Evolutionary conservation across 2,888 invertebrate species (phyloP).

Genomic region (Molanna angustata): DNA sequence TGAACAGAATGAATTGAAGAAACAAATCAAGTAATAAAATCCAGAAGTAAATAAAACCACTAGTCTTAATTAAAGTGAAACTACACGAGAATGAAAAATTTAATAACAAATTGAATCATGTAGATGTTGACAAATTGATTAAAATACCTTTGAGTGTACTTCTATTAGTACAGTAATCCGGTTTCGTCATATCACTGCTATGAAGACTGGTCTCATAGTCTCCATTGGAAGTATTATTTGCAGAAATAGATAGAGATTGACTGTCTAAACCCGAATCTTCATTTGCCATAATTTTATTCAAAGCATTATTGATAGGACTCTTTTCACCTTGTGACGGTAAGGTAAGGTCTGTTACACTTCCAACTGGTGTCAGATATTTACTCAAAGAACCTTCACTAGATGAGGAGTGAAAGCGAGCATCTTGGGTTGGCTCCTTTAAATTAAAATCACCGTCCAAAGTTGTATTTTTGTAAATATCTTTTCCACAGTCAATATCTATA

Average conservation of each 20-base stretch:
- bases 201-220: constrained; percentile 24
- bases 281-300: background rate
- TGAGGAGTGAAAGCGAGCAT: constrained; percentile 15
- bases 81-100: too few species aligned
- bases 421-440: constrained; percentile 20
- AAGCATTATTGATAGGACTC: constrained; percentile 10
- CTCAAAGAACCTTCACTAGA: constrained; percentile 31
- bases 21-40: too few species aligned
- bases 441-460: constrained; percentile 14
- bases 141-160: background rate
- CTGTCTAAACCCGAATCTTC: constrained; percentile 30
- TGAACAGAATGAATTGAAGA: too few species aligned
- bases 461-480: constrained; percentile 15
- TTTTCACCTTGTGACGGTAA: constrained; percentile 16
- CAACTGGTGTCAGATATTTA: constrained; percentile 26
- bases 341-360: constrained; percentile 23
- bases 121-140: too few species aligned
- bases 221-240: constrained; percentile 26
- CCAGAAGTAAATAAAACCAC: too few species aligned
- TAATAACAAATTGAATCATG: too few species aligned
- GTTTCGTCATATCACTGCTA: constrained; percentile 7
- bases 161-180: constrained; percentile 10
- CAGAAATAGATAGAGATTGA: constrained; percentile 25
- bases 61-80: too few species aligned
- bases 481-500: constrained; percentile 17